These are phyloP conservation scores for Nymphalis io DNA, from an alignment of 1,140 invertebrate species.

Conservation along the genomic window DNA sequence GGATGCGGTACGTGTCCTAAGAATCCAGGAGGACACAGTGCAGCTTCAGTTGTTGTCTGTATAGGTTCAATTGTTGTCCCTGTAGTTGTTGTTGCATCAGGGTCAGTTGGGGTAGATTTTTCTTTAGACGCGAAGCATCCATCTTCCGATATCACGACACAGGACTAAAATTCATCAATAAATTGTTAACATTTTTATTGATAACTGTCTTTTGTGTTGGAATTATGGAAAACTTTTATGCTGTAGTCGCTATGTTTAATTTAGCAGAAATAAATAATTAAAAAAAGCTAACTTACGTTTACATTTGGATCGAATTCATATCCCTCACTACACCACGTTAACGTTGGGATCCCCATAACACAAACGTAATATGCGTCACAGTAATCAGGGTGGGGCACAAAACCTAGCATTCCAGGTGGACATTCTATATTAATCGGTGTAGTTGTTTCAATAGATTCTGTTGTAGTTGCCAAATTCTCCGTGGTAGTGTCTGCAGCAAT, in stretches of 20 bases:
- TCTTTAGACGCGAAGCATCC: slow-evolving; percentile 38
- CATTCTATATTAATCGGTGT: background rate
- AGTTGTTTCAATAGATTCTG: slow-evolving; percentile 12
- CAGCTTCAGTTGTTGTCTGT: background rate
- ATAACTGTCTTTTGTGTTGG: no score
- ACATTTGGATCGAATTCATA: background rate
- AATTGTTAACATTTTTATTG: no score
- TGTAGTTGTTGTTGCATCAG: background rate
- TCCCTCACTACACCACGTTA: background rate
- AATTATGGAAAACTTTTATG: no score
- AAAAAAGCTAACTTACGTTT: background rate
- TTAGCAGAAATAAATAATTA: no score
- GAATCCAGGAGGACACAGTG: no score
- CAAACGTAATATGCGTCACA: background rate
- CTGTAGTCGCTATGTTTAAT: no score
- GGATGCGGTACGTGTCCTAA: no score
- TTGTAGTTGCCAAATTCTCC: background rate
- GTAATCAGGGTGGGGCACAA: background rate
- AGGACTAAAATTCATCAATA: slow-evolving; percentile 39
- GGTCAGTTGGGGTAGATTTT: background rate
- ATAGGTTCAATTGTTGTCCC: background rate
- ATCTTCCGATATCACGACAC: slow-evolving; percentile 43
- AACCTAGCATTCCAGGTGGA: background rate
- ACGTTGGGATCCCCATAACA: background rate
- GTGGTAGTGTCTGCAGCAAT: background rate